Base-by-base conservation (phyloP, 2,113 vertebrate genomes). In the Platichthys stellatus region DNA sequence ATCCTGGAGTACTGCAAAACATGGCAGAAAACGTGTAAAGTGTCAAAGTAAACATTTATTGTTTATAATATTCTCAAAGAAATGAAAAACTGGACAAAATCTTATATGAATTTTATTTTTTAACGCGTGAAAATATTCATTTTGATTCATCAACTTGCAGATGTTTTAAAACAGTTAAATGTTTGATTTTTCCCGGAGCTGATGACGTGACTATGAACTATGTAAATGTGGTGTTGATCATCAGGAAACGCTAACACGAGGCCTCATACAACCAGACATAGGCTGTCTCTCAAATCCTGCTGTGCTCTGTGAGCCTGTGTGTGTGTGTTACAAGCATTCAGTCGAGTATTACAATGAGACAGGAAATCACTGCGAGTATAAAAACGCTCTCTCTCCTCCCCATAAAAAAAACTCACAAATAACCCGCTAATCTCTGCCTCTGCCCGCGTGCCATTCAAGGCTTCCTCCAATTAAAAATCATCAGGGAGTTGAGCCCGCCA, bases 381-480 rank as follows among this genome's bases (percentile, higher is more conserved):
- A 56, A 80, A 82, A 68, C 75, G 81, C 80, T 62, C 31, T 59
- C 72, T 38, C 60, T 56, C 68, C 49, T 66, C 57, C 77, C 70
- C 61, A 64, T 64, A 84, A 71, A 85, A 79, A 82, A 83, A 74
- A 59, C 83, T 82, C 82, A 78, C 89, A 92, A 90, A 91, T 87
- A 89, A 85, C 84, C 82, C 68, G 88, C 82, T 90, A 89, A 92
- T 88, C 86, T 89, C 85, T 87, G 81, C 85, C 69, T 82, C 71
- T 84, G 76, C 81, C 87, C 74, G 78, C 54, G 77, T 86, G 78
- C 80, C 86, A 91, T 89, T 93, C 88, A 92, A 85, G 85, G 88
- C 84, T 82, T 83, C 82, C 87, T 91, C 73, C 89, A 93, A 94
- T 93, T 90, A 92, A 92, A 94, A 94, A 89, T 84, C 89, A 86